phyloP scores from a whole-genome alignment of 2,888 invertebrate genomes.

The Sthenelais limicola region DNA sequence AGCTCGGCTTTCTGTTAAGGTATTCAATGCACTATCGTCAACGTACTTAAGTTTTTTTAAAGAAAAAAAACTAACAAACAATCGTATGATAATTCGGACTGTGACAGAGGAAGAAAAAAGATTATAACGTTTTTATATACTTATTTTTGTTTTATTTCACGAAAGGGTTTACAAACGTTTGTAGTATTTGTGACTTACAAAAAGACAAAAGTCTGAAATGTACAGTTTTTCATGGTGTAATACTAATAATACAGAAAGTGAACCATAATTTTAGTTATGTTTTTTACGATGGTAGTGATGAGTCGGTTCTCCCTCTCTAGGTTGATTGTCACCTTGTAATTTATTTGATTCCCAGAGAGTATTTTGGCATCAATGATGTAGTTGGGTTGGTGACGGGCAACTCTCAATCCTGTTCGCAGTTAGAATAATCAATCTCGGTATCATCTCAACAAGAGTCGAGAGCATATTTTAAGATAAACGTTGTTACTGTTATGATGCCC shows the following conservation, averaged over 20 bases:
- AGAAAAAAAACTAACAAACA: conserved; percentile 3
- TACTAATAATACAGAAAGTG: conserved; percentile 2
- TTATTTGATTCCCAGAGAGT: conserved; percentile 39
- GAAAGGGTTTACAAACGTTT: conserved; percentile 38
- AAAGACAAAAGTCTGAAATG: conserved; percentile 5
- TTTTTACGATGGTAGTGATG: conserved; percentile 36
- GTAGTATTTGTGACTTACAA: conserved; percentile 35
- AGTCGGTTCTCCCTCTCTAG: conserved; percentile 31
- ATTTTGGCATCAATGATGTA: conserved; percentile 38
- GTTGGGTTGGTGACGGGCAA: conserved; percentile 16
- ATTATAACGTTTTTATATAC: conserved; percentile 34
- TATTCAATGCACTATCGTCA: conserved; percentile 29
- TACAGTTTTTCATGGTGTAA: conserved; percentile 35
- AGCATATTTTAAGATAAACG: conserved; percentile 34
- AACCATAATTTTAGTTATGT: conserved; percentile 20
- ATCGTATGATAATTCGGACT: conserved; percentile 33
- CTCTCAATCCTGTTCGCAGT: conserved; percentile 28
- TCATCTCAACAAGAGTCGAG: no score
- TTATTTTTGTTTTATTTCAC: conserved; percentile 28
- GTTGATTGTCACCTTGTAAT: conserved; percentile 34
- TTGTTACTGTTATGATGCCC: conserved; percentile 38
- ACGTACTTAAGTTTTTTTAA: conserved; percentile 32
- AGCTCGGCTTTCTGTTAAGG: conserved; percentile 12
- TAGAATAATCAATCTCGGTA: conserved; percentile 22
- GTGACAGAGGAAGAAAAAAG: not conserved